Evolutionary conservation across 2,113 vertebrate genomes (phyloP).

Genomic region (Beaufortia kweichowensis): DNA sequence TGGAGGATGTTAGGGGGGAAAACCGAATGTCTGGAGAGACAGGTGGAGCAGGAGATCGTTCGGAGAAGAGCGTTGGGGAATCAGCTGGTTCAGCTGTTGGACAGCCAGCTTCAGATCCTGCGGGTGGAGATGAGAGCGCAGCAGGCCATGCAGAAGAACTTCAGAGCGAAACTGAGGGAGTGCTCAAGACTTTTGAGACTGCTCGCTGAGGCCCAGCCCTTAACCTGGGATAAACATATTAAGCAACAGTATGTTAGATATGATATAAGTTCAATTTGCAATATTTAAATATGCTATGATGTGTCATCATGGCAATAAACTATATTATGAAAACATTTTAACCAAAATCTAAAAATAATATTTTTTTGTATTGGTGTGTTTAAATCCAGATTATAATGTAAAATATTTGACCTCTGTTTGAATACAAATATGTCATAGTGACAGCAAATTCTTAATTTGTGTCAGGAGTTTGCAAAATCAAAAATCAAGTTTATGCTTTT

Average conservation of each 20-base stretch:
- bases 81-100: conserved; percentile 70
- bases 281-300: no score
- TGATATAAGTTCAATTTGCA: not conserved
- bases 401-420: no score
- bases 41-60: conserved; percentile 77
- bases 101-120: conserved; percentile 72
- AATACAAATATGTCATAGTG: no score
- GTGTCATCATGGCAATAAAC: no score
- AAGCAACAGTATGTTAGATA: conserved; percentile 43
- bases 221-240: conserved; percentile 34
- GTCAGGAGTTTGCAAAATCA: no score
- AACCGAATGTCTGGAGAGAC: conserved; percentile 56
- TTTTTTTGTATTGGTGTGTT: no score
- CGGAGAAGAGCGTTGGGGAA: conserved; percentile 70
- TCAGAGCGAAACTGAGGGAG: conserved; percentile 58
- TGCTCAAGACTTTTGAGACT: conserved; percentile 57
- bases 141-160: conserved; percentile 66
- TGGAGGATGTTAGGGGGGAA: conserved; percentile 49
- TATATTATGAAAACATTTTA: no score
- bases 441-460: no score
- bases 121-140: conserved; percentile 64
- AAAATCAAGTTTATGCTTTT: no score
- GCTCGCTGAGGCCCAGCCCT: conserved; percentile 1
- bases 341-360: no score
- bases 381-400: no score